Base-by-base conservation (phyloP, 1,140 invertebrate species). In the Stegodyphus mimosarum region DNA sequence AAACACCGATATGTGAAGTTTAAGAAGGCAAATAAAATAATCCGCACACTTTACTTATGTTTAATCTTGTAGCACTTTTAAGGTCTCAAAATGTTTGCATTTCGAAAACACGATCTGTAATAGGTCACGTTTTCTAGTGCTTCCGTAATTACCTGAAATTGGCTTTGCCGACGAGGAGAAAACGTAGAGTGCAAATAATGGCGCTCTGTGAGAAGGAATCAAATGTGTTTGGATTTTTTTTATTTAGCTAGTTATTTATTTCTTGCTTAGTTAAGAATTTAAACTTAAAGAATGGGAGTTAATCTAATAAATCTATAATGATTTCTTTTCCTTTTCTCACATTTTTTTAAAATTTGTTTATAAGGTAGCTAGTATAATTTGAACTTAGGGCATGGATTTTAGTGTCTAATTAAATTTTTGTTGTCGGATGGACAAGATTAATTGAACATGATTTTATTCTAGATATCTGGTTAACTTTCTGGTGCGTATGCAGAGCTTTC, bases 101-200 rank as follows among this genome's bases (percentile, higher is more conserved):
- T 79, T 79, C 67, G 67, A 70, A 79, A 79, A 53, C 77, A 79
- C 77, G 51, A 79, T 79, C 77, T 69, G 64, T 79, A 79, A 70
- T 79, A 79, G 77, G 77, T 79, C 77, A 79, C 77, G 77, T 79
- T 79, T 79, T 79, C 74, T 79, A 79, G 77, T 69, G 77, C 77
- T 79, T 79, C 77, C 51, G 77, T 70, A 79, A 79, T 79, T 79
- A 79, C 69, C 77, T 70, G 18, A 64, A 79, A 79, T 79, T 79
- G 66, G 66, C 69, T 79, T 79, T 79, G 64, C n/a, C 64, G 51
- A 64, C 51, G 51, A 53, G 67, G 77, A 79, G 77, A 79, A 79
- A 79, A 79, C 67, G 52, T 79, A 70, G 64, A 79, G 67, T 70
- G 77, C 77, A 79, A 79, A 79, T 79, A 70, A 79, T 70, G 69